phyloP scores from a whole-genome alignment of 2,888 invertebrate genomes.

The Netelia virgata region DNA sequence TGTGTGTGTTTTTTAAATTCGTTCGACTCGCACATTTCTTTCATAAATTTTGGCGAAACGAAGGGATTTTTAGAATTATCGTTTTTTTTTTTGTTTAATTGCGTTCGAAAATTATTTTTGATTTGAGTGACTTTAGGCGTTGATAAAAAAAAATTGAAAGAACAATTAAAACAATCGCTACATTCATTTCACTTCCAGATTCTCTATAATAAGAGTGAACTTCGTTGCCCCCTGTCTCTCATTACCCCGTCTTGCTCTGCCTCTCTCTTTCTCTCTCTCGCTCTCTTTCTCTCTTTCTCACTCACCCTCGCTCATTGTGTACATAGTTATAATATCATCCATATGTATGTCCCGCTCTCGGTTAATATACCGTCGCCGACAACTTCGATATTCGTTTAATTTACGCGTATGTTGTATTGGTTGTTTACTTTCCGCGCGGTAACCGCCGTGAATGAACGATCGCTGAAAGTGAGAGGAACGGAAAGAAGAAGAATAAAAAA shows the following conservation, averaged over 20 bases:
- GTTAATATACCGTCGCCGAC: not conserved
- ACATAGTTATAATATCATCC: not conserved
- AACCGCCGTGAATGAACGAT: slow-evolving; percentile 49
- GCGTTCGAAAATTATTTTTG: no score
- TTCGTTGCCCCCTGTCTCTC: not conserved
- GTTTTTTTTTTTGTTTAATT: no score
- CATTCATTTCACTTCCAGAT: no score
- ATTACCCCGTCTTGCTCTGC: not conserved
- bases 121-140: no score
- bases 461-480: slow-evolving; percentile 6
- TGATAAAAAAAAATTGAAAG: no score
- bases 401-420: slow-evolving; percentile 32
- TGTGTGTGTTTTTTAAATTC: no score
- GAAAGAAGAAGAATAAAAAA: not conserved
- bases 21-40: no score
- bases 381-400: slow-evolving; percentile 47
- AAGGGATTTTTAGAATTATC: no score
- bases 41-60: no score
- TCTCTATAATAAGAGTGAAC: not conserved
- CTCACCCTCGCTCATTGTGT: not conserved
- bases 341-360: not conserved
- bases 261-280: not conserved
- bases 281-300: not conserved
- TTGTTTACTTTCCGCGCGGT: slow-evolving; percentile 33
- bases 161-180: no score